These are phyloP conservation scores for Lasioglossum calceatum DNA, from an alignment of 2,888 invertebrate genomes.

Conservation along the genomic window DNA sequence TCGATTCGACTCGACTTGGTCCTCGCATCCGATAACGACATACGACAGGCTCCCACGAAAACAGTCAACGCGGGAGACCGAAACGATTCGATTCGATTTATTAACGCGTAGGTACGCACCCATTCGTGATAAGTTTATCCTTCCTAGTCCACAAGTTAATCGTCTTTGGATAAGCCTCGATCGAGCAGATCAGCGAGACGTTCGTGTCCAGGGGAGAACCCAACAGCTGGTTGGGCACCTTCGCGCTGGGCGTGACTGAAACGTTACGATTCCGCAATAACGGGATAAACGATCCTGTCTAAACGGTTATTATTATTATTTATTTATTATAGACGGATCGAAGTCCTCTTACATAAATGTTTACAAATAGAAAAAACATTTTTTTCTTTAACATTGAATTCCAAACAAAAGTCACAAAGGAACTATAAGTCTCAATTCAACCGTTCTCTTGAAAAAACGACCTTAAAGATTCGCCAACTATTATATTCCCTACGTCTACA, in stretches of 20 bases:
- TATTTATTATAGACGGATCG: no score
- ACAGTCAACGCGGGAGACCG: not conserved
- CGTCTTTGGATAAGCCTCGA: slow-evolving; percentile 89
- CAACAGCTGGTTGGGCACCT: slow-evolving; percentile 88
- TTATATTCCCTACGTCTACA: no score
- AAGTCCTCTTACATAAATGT: no score
- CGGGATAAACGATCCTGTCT: not conserved
- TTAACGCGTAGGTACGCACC: slow-evolving; percentile 83
- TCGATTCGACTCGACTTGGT: no score
- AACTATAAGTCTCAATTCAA: no score
- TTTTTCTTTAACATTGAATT: no score
- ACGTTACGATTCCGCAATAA: slow-evolving; percentile 16
- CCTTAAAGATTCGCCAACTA: no score
- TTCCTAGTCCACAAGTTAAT: slow-evolving; percentile 89
- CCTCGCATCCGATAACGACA: not conserved
- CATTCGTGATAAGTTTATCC: slow-evolving; percentile 88
- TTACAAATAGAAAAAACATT: no score
- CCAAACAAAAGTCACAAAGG: no score
- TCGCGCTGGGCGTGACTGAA: slow-evolving; percentile 88
- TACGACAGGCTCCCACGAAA: not conserved
- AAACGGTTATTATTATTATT: not conserved
- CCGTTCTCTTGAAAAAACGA: no score
- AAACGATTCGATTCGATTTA: not conserved
- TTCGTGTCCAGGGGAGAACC: slow-evolving; percentile 88
- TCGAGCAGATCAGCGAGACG: slow-evolving; percentile 87